Evolutionary conservation across 2,888 invertebrate species (phyloP), one percentile per base, ranked within the genome.

Genomic region (Microctonus brassicae): DNA sequence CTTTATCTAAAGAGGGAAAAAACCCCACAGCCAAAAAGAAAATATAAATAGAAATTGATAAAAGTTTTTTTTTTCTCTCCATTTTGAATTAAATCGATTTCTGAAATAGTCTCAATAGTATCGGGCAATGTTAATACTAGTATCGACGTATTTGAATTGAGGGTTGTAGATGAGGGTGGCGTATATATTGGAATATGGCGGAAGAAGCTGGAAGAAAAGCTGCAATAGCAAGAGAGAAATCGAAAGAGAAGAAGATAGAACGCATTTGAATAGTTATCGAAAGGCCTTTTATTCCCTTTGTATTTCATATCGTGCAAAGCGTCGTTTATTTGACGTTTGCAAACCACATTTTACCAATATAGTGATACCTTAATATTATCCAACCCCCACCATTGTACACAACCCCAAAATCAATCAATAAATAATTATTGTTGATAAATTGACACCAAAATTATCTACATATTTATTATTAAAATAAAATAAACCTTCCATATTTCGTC

Each of bases 121-220:
- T 52, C 34, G 52, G 53, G 53, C 7, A 17, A 47, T 63, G 72
- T 67, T 71, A 74, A 76, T 71, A 67, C 72, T 74, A 74, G 70
- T 74, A 74, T 70, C 72, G 72, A 75, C 66, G 29, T 66, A 65
- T 72, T 70, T 73, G 73, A 72, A 42, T 70, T 69, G 66, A 13
- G 63, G 63, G 39, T 22, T 5, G 62, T 36, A 57, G 53, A 60
- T 62, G 60, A 47, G 57, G 64, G 67, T 52, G 13, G 63, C n/a
- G n/a, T n/a, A n/a, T n/a, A n/a, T n/a, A n/a, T n/a, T n/a, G n/a
- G n/a, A n/a, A n/a, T n/a, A n/a, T n/a, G n/a, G n/a, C n/a, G 6
- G 7, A 34, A 29, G 60, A 58, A 52, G 64, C 68, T 61, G 34
- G 57, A 20, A 20, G 53, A 57, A 47, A 17, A 17, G 17, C 17